Percentiles rank a stretch among this genome's conserved stretches.
Conservation (phyloP, 2,113 vertebrate species). For the Corynorhinus townsendii region DNA sequence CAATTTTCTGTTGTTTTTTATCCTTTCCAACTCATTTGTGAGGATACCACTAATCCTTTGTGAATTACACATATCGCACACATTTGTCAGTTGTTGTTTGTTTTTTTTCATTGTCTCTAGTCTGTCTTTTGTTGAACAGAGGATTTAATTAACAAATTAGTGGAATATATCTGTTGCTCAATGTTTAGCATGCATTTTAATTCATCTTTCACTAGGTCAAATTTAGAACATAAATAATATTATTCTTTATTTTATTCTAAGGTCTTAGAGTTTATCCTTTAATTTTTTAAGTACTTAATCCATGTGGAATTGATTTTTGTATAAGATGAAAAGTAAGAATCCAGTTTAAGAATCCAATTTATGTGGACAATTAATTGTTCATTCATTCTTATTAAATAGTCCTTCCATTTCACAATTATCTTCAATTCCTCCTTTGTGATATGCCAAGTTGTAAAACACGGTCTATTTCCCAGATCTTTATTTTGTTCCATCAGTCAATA, state of each 20-base stretch:
- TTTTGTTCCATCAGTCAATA: constrained; percentile 2
- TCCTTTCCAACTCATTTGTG: constrained; percentile 4
- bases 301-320: neutral
- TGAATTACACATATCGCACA: neutral
- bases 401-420: neutral
- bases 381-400: neutral
- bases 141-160: neutral
- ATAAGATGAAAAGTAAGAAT: neutral
- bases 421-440: neutral
- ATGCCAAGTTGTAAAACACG: neutral
- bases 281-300: neutral
- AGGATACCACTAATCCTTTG: neutral
- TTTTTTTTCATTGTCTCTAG: neutral
- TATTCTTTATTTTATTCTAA: neutral
- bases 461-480: neutral
- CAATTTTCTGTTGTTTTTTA: neutral
- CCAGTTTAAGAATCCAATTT: constrained; percentile 9
- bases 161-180: neutral
- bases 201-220: neutral
- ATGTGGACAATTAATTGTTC: neutral
- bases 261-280: neutral
- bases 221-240: neutral
- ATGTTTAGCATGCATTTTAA: neutral
- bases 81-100: neutral
- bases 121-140: neutral